Percentiles rank a stretch among this genome's conserved stretches.
phyloP scores from a whole-genome alignment of 2,888 invertebrate species.

The Eurytoma adleriae region DNA sequence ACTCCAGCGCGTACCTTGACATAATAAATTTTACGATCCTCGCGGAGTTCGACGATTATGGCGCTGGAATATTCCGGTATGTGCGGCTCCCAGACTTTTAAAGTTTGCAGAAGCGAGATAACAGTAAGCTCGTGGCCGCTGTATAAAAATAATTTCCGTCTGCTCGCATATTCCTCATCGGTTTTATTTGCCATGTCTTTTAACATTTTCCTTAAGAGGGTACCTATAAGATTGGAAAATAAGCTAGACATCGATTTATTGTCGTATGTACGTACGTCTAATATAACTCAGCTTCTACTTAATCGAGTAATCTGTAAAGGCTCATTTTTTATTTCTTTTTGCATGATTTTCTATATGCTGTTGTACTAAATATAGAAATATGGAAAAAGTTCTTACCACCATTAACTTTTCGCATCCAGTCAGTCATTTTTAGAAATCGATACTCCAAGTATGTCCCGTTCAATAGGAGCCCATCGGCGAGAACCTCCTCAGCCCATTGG shows the following conservation, averaged over 20 bases:
- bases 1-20: constrained; percentile 75
- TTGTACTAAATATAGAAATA: constrained; percentile 6
- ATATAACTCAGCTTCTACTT: too few relatives aligned
- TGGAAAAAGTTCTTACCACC: constrained; percentile 72
- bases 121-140: constrained; percentile 83
- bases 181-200: constrained; percentile 75
- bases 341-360: background rate
- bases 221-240: constrained; percentile 71
- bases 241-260: too few relatives aligned
- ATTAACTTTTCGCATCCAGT: constrained; percentile 76
- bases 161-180: constrained; percentile 65
- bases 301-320: too few relatives aligned
- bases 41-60: constrained; percentile 77
- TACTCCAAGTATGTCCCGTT: constrained; percentile 77
- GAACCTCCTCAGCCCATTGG: constrained; percentile 77
- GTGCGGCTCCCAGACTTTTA: constrained; percentile 78
- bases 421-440: constrained; percentile 78
- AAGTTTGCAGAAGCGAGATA: constrained; percentile 78
- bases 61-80: constrained; percentile 80
- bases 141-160: constrained; percentile 77
- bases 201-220: constrained; percentile 77
- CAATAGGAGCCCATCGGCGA: constrained; percentile 76
- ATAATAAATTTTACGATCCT: constrained; percentile 69
- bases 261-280: too few relatives aligned
- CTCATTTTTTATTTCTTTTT: background rate